Evolutionary conservation across 2,113 vertebrate genomes (phyloP).

Genomic region (Hydrochoerus hydrochaeris): DNA sequence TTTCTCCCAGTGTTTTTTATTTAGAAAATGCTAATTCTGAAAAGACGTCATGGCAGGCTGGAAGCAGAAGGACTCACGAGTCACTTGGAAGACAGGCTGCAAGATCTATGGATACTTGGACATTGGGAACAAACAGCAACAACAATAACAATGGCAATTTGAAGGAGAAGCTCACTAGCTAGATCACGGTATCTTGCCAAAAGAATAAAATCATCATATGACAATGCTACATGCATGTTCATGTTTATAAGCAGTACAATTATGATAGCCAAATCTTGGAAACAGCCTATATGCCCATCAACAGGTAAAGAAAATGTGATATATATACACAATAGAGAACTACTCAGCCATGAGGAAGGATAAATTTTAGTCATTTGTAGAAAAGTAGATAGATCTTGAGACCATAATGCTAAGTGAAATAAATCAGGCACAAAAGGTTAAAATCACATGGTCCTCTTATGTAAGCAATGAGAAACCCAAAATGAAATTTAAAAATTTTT

Average conservation of each 20-base stretch:
- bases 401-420: not conserved
- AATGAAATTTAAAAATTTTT: not conserved
- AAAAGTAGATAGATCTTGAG: not conserved
- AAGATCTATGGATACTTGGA: not conserved
- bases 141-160: not conserved
- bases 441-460: not conserved
- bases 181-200: not conserved
- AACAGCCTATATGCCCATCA: not conserved
- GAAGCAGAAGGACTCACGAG: not conserved
- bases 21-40: conserved; percentile 27
- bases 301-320: not conserved
- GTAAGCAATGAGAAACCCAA: not conserved
- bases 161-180: not conserved
- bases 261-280: not conserved
- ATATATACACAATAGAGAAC: no score
- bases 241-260: not conserved
- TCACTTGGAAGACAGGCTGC: not conserved
- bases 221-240: not conserved
- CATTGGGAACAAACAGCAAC: not conserved
- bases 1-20: not conserved
- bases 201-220: not conserved
- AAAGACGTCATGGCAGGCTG: not conserved
- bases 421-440: not conserved
- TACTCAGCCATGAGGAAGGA: not conserved
- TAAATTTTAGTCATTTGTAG: not conserved